phyloP scores from a whole-genome alignment of 2,888 invertebrate genomes.

The Tenthredo scrophulariae region DNA sequence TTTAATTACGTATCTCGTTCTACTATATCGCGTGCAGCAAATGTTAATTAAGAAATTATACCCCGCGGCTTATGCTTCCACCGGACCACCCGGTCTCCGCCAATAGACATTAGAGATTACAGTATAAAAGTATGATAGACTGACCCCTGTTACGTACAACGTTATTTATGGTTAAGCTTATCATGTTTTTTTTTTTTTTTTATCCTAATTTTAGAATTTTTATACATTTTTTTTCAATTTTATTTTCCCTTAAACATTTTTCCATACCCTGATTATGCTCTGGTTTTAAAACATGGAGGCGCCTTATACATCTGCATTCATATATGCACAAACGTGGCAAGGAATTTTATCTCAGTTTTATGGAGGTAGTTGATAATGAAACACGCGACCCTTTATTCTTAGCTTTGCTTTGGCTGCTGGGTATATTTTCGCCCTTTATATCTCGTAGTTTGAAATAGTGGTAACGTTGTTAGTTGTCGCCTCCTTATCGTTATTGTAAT shows the following conservation, averaged over 20 bases:
- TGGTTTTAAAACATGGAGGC: not conserved
- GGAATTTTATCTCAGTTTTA: conserved; percentile 38
- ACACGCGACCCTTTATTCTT: conserved; percentile 27
- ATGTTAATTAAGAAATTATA: conserved; percentile 51
- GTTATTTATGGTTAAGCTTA: too few species aligned
- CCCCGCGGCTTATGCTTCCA: not conserved
- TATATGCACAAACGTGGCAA: not conserved
- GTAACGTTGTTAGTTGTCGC: conserved; percentile 6
- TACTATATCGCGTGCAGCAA: conserved; percentile 49
- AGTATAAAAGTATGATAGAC: too few species aligned
- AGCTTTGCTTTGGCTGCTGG: not conserved
- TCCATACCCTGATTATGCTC: not conserved
- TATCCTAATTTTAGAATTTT: too few species aligned
- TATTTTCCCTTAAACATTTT: not conserved
- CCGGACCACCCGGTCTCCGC: conserved; percentile 43
- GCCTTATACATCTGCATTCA: not conserved
- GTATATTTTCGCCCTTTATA: not conserved
- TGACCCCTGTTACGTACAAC: too few species aligned
- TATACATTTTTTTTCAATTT: not conserved
- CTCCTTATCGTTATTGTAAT: conserved; percentile 37
- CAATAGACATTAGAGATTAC: conserved; percentile 21
- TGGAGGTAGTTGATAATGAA: conserved; percentile 34
- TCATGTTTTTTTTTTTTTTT: too few species aligned
- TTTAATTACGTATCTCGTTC: conserved; percentile 45
- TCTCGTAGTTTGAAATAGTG: too few species aligned